phyloP scores from a whole-genome alignment of 2,113 vertebrate genomes.

The Megaleporinus macrocephalus region DNA sequence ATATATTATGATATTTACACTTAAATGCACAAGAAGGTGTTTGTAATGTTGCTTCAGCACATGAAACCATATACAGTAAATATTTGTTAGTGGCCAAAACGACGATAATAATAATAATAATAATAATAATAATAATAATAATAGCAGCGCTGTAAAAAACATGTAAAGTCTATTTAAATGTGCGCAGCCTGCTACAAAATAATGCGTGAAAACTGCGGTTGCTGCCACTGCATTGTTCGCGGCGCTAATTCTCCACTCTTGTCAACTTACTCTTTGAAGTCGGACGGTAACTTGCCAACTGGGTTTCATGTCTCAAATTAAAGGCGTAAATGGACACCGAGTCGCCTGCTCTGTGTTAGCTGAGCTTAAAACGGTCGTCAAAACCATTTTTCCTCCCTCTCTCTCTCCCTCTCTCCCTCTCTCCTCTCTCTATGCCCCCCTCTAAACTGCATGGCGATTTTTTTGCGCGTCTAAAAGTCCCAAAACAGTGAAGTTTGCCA shows the following conservation, averaged over 20 bases:
- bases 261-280: conserved; percentile 81
- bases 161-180: too few species aligned
- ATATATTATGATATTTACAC: too few species aligned
- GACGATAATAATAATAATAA: too few species aligned
- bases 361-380: conserved; percentile 46
- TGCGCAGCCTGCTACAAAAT: conserved; percentile 21
- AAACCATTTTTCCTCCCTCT: conserved; percentile 11
- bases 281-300: conserved; percentile 78
- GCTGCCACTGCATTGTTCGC: conserved; percentile 60
- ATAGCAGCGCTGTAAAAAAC: too few species aligned
- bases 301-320: conserved; percentile 85
- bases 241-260: conserved; percentile 71
- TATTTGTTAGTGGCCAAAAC: too few species aligned
- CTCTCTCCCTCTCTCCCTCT: background rate
- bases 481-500: background rate
- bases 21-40: too few species aligned
- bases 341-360: conserved; percentile 50
- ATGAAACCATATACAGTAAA: too few species aligned
- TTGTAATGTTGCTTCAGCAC: too few species aligned
- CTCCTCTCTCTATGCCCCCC: background rate
- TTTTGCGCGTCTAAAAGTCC: background rate
- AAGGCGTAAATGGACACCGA: conserved; percentile 76
- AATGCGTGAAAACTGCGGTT: conserved; percentile 20
- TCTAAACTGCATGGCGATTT: background rate
- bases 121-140: too few species aligned